Percentiles rank a stretch among this genome's conserved stretches.
These are phyloP conservation scores for Vipera ursinii DNA, from an alignment of 2,797 vertebrate genomes.

Conservation along the genomic window DNA sequence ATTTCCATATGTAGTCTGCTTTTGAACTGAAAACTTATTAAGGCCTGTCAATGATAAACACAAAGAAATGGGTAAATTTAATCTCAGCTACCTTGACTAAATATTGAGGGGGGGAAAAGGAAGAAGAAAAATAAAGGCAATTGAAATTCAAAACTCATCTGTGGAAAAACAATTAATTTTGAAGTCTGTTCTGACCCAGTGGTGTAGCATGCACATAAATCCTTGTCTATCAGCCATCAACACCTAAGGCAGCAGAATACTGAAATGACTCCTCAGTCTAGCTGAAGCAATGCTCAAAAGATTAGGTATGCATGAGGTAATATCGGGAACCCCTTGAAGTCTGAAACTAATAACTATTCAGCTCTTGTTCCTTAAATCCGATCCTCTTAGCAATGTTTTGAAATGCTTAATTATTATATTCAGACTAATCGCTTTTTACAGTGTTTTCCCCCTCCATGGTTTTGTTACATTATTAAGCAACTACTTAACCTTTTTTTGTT, in stretches of 20 bases:
- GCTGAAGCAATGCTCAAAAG: conserved; percentile 28
- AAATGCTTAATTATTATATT: conserved; percentile 48
- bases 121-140: conserved; percentile 29
- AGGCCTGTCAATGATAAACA: conserved; percentile 33
- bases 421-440: conserved; percentile 16
- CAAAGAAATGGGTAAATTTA: conserved; percentile 50
- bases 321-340: conserved; percentile 41
- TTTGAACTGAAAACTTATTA: conserved; percentile 62
- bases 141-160: conserved; percentile 54
- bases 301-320: conserved; percentile 54
- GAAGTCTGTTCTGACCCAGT: conserved; percentile 44
- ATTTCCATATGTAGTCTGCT: conserved; percentile 23
- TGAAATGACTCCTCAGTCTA: conserved; percentile 34
- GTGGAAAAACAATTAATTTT: conserved; percentile 60
- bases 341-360: conserved; percentile 37
- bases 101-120: conserved; percentile 44
- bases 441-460: background rate
- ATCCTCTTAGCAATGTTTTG: conserved; percentile 36
- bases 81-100: conserved; percentile 61
- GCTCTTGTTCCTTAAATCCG: conserved; percentile 44
- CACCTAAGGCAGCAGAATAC: conserved; percentile 43
- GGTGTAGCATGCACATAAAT: conserved; percentile 43
- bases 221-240: conserved; percentile 52
- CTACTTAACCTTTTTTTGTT: conserved; percentile 12
- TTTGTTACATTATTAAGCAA: conserved; percentile 22